Evolutionary conservation across 2,888 invertebrate genomes (phyloP), one percentile per base, ranked within the genome.

Genomic region (Melipona beecheii): DNA sequence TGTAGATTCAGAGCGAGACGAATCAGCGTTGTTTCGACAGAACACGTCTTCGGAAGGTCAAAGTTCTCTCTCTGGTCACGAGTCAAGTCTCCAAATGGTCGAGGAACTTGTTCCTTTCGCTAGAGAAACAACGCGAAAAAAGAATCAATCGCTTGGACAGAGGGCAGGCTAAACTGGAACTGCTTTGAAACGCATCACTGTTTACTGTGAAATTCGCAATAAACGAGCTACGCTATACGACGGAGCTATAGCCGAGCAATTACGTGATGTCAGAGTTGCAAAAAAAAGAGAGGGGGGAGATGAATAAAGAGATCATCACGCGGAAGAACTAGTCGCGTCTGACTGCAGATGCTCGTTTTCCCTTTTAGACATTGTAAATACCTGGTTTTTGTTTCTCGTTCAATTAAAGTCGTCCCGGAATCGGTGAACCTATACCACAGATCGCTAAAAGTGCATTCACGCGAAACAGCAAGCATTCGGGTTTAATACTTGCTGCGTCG

Each of bases 311-410:
- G 80, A 65, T 75, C 68, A 81, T 66, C 72, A 13, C 5, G 56
- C 52, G 13, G 43, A 11, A 43, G 27, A 77, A 50, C 54, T 54
- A 31, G 19, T 80, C 58, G 70, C 31, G 69, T 58, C 68, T 71
- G 81, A 65, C 72, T 65, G 87, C 74, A 76, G 79, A 87, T 72
- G 83, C 78, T 66, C 50, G 69, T 78, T 70, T 77, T 80, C 60
- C 73, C 60, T 65, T 71, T 69, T 50, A 54, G 49, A 65, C 74
- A 75, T 69, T 24, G 49, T 50, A 60, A 65, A 70, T 74, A 64
- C 13, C 58, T 15, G 11, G 36, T 65, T 50, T 58, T 56, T 72
- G 68, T 60, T 72, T 68, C 64, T 62, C 62, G 66, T 62, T 81
- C 82, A 68, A 76, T 81, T 81, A 80, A 56, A 78, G 70, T 66